Evolutionary conservation across 1,140 invertebrate genomes (phyloP).

Genomic region (Trichomalopsis sarcophagae): DNA sequence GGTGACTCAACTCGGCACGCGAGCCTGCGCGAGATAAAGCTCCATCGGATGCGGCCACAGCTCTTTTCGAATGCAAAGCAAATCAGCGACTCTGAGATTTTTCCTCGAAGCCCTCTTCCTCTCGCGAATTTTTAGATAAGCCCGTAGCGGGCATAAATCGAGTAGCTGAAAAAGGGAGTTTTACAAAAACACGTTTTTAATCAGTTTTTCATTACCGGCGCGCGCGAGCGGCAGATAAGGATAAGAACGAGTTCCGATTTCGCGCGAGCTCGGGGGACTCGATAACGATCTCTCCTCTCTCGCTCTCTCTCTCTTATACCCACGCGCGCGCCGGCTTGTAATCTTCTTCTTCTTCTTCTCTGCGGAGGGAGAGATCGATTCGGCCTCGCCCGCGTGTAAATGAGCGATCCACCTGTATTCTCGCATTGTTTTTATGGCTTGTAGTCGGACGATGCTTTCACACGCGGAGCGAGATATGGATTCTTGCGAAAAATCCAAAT

Average conservation of each 20-base stretch:
- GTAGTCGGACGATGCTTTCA: too few relatives aligned
- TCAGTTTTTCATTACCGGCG: constrained; percentile 42
- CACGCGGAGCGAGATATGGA: too few relatives aligned
- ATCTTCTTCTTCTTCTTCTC: background rate
- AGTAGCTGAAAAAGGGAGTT: background rate
- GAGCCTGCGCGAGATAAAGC: too few relatives aligned
- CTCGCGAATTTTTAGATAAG: constrained; percentile 27
- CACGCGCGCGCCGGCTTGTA: constrained; percentile 29
- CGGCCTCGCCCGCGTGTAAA: constrained; percentile 48
- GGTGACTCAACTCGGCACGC: too few relatives aligned
- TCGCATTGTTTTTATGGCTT: too few relatives aligned
- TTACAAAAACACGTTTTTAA: constrained; percentile 48
- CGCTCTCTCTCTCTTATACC: background rate
- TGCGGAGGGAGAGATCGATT: constrained; percentile 17
- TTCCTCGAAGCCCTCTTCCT: constrained; percentile 4
- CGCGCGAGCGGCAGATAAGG: constrained; percentile 11
- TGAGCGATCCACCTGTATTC: constrained; percentile 43
- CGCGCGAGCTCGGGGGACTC: background rate
- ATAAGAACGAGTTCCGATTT: constrained; percentile 43
- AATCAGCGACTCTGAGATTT: background rate
- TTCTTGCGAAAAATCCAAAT: too few relatives aligned
- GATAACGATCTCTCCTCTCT: constrained; percentile 34
- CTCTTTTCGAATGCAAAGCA: too few relatives aligned
- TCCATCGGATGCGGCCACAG: too few relatives aligned
- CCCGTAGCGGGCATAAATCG: background rate